Base-by-base conservation (phyloP, 1,140 invertebrate species). In the Eciton burchellii region DNA sequence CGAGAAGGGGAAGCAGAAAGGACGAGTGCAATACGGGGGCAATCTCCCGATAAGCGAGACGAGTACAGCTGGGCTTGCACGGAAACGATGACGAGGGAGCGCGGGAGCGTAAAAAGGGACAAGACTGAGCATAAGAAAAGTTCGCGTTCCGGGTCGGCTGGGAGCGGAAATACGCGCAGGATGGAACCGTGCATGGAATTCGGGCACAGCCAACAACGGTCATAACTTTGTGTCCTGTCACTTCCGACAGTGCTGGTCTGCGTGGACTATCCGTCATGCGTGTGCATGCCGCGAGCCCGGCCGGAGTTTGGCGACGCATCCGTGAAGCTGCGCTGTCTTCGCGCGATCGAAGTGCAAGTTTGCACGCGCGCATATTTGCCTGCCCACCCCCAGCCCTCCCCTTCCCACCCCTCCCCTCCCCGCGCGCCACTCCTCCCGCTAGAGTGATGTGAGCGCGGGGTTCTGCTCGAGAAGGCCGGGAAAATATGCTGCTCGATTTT, bases 161-260 rank as follows among this genome's bases (percentile, higher is more conserved):
- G 11, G n/a, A 19, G 19, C 21, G 19, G 43, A 79, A 79, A 77
- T 68, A 24, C 21, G 21, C 0, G 21, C 0, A 35, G n/a, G 14
- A 45, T 29, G n/a, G 35, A 77, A 68, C 49, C 66, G 62, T 47
- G 63, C 47, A 68, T 12, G 63, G 47, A 79, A 77, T 77, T 77
- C 60, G 5, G 14, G 63, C 35, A 41, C 6, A 21, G 57, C 43
- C 52, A 21, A 66, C 52, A 43, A 52, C 19, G 74, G 74, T 77
- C 74, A 79, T 79, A 79, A 79, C 74, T 79, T 79, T 45, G 52
- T 45, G 74, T 79, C 52, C 74, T 79, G 74, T 79, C 74, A 57
- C 63, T 79, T 70, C 35, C 52, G 74, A 79, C 74, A 79, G 62
- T 26, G 14, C 29, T 47, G 66, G 74, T 56, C 49, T 29, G 62